Conservation (phyloP, 2,113 vertebrate genomes). For the Scytalopus superciliaris region DNA sequence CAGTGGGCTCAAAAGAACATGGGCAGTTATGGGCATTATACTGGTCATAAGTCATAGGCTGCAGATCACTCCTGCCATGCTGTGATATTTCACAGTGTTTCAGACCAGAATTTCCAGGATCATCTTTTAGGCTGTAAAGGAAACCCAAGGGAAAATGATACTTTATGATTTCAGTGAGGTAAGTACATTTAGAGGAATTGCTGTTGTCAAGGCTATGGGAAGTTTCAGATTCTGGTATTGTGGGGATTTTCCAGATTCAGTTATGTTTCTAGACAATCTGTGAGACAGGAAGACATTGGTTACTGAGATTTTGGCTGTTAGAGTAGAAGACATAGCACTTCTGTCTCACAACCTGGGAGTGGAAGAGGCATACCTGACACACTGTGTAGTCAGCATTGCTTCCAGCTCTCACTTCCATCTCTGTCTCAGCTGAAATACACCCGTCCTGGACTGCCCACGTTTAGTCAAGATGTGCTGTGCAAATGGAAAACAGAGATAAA, state of each 20-base stretch:
- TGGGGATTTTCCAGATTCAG: background rate
- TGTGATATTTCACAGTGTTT: background rate
- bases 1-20: background rate
- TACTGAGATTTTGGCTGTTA: background rate
- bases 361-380: background rate
- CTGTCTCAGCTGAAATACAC: slow-evolving; percentile 87
- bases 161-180: background rate
- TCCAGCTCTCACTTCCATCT: background rate
- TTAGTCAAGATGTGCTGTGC: slow-evolving; percentile 91
- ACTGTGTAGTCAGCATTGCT: background rate
- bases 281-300: background rate
- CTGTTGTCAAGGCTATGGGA: background rate
- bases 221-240: background rate
- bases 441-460: slow-evolving; percentile 89
- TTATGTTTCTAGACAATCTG: background rate
- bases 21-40: background rate
- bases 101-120: background rate
- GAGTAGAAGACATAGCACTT: background rate
- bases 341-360: background rate
- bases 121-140: background rate
- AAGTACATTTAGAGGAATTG: background rate
- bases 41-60: background rate
- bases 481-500: slow-evolving; percentile 96
- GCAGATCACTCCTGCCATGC: background rate
- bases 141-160: background rate